Conservation (phyloP, 2,113 vertebrate species). For the Labeo catla region DNA sequence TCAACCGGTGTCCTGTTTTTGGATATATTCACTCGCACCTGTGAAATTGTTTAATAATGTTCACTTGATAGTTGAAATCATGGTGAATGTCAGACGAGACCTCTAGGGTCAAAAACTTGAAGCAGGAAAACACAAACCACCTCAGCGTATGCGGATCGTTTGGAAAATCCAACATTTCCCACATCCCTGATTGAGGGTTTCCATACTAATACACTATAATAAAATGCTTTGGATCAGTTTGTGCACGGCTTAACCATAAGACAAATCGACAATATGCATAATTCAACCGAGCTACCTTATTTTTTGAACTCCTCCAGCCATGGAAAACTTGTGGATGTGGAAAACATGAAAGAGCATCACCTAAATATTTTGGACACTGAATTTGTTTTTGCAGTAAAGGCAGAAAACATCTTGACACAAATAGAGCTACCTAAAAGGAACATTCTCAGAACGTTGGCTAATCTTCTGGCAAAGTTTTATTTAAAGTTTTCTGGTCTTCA, state of each 20-base stretch:
- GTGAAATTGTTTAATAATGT: background rate
- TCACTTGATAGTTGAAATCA: background rate
- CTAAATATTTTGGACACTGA: constrained; percentile 2
- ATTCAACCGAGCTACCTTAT: background rate
- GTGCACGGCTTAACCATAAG: background rate
- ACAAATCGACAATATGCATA: background rate
- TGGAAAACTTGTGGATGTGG: background rate
- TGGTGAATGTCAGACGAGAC: background rate
- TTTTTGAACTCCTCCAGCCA: background rate
- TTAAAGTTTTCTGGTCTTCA: background rate
- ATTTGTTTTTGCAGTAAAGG: constrained; percentile 17
- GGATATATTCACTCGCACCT: background rate
- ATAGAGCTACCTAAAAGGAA: background rate
- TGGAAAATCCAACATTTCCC: constrained; percentile 10
- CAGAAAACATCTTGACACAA: background rate
- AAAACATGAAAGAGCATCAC: background rate
- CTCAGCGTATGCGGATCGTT: background rate
- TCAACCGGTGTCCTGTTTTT: background rate
- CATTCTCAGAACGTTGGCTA: background rate
- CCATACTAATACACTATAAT: background rate
- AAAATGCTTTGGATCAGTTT: background rate
- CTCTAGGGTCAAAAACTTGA: background rate
- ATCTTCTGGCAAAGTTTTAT: background rate
- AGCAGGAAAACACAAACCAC: background rate
- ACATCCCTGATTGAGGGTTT: constrained; percentile 2